Evolutionary conservation across 1,140 invertebrate genomes (phyloP), one percentile per base, ranked within the genome.

Genomic region (Delia radicum): DNA sequence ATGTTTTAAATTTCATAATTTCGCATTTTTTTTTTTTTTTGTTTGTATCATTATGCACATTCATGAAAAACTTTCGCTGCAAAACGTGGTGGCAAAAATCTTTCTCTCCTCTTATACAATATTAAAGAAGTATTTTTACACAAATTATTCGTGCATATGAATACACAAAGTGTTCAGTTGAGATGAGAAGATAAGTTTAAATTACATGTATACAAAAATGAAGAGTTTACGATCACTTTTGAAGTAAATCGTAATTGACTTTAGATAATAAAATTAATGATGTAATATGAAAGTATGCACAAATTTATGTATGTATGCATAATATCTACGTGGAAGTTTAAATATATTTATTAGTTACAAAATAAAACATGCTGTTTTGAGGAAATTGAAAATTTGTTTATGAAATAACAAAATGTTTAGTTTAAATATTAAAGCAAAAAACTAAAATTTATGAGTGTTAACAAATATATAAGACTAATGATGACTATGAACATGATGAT

Each of bases 1-100:
- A 37, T 69, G 65, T 69, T 69, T 69, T 69, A 37, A 69, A 69
- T 69, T 69, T 69, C 65, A 69, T 69, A 69, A 37, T 69, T 69
- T 69, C 65, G 65, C 65, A 69, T 69, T n/a, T n/a, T n/a, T n/a
- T n/a, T n/a, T n/a, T n/a, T n/a, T n/a, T 31, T 28, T 67, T 15
- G 15, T 10, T 69, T 33, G 12, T 31, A n/a, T 69, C 8, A 18
- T 67, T 29, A 55, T 55, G 48, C 10, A 21, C 21, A 42, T 42
- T 15, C 37, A 42, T 42, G 37, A 65, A 65, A 31, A 69, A 69
- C 65, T 69, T 69, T 69, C 65, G 65, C 65, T 69, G 21, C 18
- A 15, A 48, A 12, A 48, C 12, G 42, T n/a, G 24, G n/a, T 55
- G 48, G 48, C 18, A 21, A 12, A 33, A 1, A 55, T 55, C 48